Conservation (phyloP, 2,113 vertebrate species). For the Calidris pugnax region DNA sequence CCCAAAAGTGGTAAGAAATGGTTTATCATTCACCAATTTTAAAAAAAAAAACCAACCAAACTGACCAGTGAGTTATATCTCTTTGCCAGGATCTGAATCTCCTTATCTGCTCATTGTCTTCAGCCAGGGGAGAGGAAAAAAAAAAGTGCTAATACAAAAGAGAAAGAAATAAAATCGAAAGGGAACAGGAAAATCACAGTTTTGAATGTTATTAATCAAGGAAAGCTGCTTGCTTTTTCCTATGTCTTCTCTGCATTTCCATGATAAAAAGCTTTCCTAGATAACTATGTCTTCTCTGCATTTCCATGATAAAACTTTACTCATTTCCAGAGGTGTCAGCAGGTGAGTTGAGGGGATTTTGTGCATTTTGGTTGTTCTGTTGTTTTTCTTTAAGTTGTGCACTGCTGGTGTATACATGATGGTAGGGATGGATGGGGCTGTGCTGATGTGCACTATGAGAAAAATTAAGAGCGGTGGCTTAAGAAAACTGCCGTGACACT, state of each 20-base stretch:
- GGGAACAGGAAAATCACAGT: background rate
- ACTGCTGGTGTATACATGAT: background rate
- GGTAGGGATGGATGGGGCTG: background rate
- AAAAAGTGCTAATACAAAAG: background rate
- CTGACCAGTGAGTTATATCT: accelerated
- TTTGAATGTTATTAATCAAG: background rate
- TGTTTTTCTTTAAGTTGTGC: background rate
- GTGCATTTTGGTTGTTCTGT: background rate
- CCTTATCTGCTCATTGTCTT: background rate
- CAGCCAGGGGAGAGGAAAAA: background rate
- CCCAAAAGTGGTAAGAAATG: background rate
- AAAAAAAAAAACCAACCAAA: background rate
- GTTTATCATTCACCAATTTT: too few species aligned
- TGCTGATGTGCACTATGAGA: background rate
- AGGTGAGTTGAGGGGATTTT: background rate
- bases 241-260: background rate
- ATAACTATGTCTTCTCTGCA: background rate
- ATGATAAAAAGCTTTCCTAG: too few species aligned
- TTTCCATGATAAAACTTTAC: background rate
- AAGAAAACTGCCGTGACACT: background rate
- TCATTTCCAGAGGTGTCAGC: background rate
- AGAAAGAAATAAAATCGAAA: background rate
- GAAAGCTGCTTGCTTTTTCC: background rate
- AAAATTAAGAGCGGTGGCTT: background rate
- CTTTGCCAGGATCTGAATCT: background rate